Evolutionary conservation across 2,113 vertebrate species (phyloP).

Genomic region (Salvelinus alpinus): DNA sequence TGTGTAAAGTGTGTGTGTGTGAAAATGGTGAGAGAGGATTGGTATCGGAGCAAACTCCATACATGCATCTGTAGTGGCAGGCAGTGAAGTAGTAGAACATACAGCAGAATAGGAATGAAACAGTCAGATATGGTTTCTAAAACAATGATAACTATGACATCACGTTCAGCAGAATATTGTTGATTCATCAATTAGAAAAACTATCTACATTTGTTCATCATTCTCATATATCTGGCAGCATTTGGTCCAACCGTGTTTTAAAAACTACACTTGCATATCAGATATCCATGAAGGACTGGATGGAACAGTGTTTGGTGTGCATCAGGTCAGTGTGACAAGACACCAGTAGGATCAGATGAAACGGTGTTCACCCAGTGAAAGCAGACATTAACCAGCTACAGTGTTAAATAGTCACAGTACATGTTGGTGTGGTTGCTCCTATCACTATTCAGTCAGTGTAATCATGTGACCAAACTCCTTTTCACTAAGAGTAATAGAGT

Average conservation of each 20-base stretch:
- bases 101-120: not conserved
- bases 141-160: not conserved
- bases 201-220: not conserved
- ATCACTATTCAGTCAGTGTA: not conserved
- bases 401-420: constrained; percentile 13
- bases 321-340: not conserved
- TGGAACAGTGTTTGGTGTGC: not conserved
- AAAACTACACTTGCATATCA: not conserved
- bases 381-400: not conserved
- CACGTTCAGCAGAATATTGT: not conserved
- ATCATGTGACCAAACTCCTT: constrained; percentile 1
- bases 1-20: not conserved
- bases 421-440: not conserved
- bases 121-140: not conserved
- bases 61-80: no score
- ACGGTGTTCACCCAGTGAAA: not conserved
- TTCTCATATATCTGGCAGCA: constrained; percentile 1
- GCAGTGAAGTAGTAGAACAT: not conserved
- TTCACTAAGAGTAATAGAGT: not conserved
- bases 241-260: constrained; percentile 11
- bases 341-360: constrained; percentile 1
- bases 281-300: not conserved
- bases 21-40: not conserved
- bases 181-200: not conserved
- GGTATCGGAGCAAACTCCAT: no score